Percentiles rank a stretch among this genome's conserved stretches.
Conservation (phyloP, 2,888 invertebrate species). For the Gerris lacustris region DNA sequence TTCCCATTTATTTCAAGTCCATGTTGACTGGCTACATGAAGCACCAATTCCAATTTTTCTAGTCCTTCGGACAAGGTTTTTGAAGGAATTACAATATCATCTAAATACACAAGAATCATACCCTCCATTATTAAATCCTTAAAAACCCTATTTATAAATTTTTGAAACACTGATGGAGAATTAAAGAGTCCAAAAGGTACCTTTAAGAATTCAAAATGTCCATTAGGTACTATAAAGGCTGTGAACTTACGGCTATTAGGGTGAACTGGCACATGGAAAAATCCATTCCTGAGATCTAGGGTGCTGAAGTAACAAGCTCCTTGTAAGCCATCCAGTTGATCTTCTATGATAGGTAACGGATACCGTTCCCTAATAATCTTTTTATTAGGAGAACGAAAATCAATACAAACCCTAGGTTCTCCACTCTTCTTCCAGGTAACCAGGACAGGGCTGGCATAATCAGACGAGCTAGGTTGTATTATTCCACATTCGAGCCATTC, state of each 20-base stretch:
- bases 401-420: conserved; percentile 33
- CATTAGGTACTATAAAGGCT: conserved; percentile 35
- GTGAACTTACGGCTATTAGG: conserved; percentile 33
- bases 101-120: no score
- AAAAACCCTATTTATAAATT: no score
- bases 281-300: conserved; percentile 31
- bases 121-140: no score
- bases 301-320: conserved; percentile 31
- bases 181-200: no score
- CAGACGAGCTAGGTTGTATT: no score
- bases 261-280: conserved; percentile 34
- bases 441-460: conserved; percentile 33
- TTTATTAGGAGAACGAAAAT: conserved; percentile 35
- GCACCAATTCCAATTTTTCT: no score
- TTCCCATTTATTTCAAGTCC: no score
- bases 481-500: no score
- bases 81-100: no score
- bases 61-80: no score
- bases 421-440: conserved; percentile 31
- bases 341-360: conserved; percentile 36
- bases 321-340: conserved; percentile 31
- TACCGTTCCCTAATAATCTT: conserved; percentile 33
- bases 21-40: no score
- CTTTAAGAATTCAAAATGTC: conserved; percentile 37
- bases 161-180: no score